These are phyloP conservation scores for Megathymus violae DNA, from an alignment of 1,140 invertebrate species.

Conservation along the genomic window DNA sequence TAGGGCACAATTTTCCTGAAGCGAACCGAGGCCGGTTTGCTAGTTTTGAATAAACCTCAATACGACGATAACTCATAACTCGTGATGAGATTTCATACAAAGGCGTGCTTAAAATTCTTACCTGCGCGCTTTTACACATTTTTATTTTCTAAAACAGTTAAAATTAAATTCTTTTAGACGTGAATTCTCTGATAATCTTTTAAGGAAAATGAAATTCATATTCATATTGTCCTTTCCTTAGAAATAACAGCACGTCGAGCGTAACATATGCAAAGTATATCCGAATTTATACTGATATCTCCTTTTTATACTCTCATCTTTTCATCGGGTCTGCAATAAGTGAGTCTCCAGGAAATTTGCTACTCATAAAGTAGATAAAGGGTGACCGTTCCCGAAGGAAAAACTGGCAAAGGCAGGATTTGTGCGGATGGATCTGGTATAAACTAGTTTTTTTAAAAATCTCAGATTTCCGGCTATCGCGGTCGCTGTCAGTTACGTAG, in stretches of 20 bases:
- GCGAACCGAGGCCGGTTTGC: no score
- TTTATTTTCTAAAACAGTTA: no score
- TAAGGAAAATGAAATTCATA: neutral
- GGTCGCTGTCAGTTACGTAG: conserved; percentile 31
- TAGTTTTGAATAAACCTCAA: no score
- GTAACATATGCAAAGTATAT: conserved; percentile 13
- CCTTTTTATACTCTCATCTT: conserved; percentile 13
- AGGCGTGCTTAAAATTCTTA: no score
- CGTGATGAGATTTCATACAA: no score
- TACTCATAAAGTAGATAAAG: conserved; percentile 42
- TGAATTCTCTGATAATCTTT: neutral
- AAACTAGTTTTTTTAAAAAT: conserved; percentile 43
- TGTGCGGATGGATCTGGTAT: conserved; percentile 44
- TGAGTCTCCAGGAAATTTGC: conserved; percentile 41
- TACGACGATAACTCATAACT: no score
- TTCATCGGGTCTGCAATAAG: conserved; percentile 37
- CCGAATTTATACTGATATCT: conserved; percentile 26
- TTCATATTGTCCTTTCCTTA: neutral
- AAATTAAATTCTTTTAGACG: no score
- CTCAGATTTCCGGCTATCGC: conserved; percentile 36
- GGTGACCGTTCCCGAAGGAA: conserved; percentile 32
- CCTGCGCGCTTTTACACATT: no score
- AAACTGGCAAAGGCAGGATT: conserved; percentile 42
- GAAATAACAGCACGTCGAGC: conserved; percentile 1
- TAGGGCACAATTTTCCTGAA: no score